Percentiles rank a stretch among this genome's conserved stretches.
phyloP scores from a whole-genome alignment of 2,888 invertebrate genomes.

The Stenoptilia bipunctidactyla region DNA sequence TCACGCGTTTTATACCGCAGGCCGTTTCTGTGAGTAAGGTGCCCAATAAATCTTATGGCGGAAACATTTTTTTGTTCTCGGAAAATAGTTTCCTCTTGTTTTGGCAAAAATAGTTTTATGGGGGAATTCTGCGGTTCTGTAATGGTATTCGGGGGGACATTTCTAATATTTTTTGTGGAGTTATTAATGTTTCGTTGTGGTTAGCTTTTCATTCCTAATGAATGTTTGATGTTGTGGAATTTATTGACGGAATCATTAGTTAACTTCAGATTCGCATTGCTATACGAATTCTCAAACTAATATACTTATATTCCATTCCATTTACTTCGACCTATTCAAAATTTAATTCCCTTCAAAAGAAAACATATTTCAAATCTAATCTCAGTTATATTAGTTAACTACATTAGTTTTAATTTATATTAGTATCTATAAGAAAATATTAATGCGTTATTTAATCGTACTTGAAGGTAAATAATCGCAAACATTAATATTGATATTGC shows the following conservation, averaged over 20 bases:
- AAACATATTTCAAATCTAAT: too few species aligned
- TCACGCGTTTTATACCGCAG: constrained; percentile 60
- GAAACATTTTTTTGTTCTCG: constrained; percentile 64
- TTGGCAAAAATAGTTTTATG: constrained; percentile 37
- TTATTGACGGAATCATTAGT: constrained; percentile 20
- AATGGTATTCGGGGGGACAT: constrained; percentile 15
- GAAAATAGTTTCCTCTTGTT: constrained; percentile 67
- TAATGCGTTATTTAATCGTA: too few species aligned
- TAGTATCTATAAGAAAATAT: too few species aligned
- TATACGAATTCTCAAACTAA: too few species aligned
- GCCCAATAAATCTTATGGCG: constrained; percentile 57
- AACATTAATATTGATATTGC: too few species aligned
- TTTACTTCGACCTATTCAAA: too few species aligned
- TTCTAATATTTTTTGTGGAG: constrained; percentile 24
- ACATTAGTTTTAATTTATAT: too few species aligned
- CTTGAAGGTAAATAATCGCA: too few species aligned
- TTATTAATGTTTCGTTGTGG: constrained; percentile 30
- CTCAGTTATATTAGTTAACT: too few species aligned
- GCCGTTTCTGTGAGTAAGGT: constrained; percentile 40
- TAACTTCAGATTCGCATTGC: too few species aligned
- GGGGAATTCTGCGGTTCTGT: constrained; percentile 2
- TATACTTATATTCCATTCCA: too few species aligned
- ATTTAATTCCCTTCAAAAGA: too few species aligned
- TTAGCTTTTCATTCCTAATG: constrained; percentile 15
- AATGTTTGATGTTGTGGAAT: constrained; percentile 9